These are phyloP conservation scores for Notolepis coatsorum DNA, from an alignment of 2,797 vertebrate species.

Conservation along the genomic window DNA sequence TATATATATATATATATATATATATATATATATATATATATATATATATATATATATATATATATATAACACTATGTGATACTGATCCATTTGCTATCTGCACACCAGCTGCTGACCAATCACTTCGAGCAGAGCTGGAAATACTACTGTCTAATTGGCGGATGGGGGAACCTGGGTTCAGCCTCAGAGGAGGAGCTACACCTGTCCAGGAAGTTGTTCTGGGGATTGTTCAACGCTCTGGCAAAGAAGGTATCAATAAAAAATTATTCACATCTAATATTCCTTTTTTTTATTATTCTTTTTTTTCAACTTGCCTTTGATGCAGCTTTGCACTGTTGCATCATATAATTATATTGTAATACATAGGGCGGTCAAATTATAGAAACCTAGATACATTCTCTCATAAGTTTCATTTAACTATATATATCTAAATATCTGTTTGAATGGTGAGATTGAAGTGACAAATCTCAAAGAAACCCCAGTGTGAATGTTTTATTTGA, in stretches of 20 bases:
- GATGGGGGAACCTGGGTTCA: conserved; percentile 81
- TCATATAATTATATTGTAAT: too few relatives aligned
- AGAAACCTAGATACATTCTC: too few relatives aligned
- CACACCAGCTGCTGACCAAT: conserved; percentile 87
- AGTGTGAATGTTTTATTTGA: too few relatives aligned
- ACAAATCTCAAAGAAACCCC: too few relatives aligned
- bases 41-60: background rate
- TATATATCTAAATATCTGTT: too few relatives aligned
- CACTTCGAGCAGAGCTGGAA: conserved; percentile 94
- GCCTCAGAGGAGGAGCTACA: conserved; percentile 92
- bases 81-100: background rate
- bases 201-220: conserved; percentile 92
- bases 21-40: background rate
- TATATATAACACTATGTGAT: background rate
- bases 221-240: conserved; percentile 91
- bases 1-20: background rate
- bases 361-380: too few relatives aligned
- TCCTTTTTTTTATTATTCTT: too few relatives aligned
- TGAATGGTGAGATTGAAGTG: too few relatives aligned
- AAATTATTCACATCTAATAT: too few relatives aligned
- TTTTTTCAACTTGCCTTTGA: too few relatives aligned
- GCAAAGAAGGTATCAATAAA: conserved; percentile 87
- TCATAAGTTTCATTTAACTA: too few relatives aligned
- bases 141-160: conserved; percentile 87
- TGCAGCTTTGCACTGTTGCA: too few relatives aligned